A percentile compares a stretch with the other conserved stretches of the same genome.
Conservation (phyloP, 2,888 invertebrate species). For the Lagria hirta region DNA sequence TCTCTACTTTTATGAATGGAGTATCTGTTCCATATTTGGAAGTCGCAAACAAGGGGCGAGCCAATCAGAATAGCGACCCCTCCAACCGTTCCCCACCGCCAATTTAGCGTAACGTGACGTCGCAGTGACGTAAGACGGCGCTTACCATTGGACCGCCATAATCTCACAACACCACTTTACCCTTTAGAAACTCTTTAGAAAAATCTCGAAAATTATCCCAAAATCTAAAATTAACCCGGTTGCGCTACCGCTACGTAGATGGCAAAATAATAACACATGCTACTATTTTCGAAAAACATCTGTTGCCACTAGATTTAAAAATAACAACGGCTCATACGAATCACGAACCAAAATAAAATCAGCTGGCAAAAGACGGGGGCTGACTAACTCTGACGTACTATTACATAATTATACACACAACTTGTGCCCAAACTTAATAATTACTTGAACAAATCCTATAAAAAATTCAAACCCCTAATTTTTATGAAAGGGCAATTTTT, state of each 20-base stretch:
- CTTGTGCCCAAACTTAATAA: constrained; percentile 5
- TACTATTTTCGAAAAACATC: constrained; percentile 44
- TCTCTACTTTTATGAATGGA: constrained; percentile 82
- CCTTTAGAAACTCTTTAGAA: constrained; percentile 8
- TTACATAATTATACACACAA: constrained; percentile 25
- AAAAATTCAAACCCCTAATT: no score
- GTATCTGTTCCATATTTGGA: constrained; percentile 82
- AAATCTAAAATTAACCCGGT: constrained; percentile 18
- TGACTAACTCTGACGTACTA: constrained; percentile 41
- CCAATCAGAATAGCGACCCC: constrained; percentile 56
- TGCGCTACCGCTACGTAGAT: constrained; percentile 14
- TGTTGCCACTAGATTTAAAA: constrained; percentile 49
- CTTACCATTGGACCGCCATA: constrained; percentile 26
- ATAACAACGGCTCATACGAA: constrained; percentile 44
- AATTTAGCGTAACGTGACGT: constrained; percentile 48
- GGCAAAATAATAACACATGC: constrained; percentile 33
- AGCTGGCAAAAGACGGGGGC: constrained; percentile 43
- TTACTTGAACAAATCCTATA: constrained; percentile 1
- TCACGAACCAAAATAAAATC: constrained; percentile 48
- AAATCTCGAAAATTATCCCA: constrained; percentile 15
- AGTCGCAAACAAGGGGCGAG: constrained; percentile 61
- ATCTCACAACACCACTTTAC: constrained; percentile 13
- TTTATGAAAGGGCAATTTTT: constrained; percentile 6
- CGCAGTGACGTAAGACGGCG: constrained; percentile 50
- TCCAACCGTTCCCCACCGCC: constrained; percentile 42